Percentiles rank a stretch among this genome's conserved stretches.
These are phyloP conservation scores for Pangasius krempfi DNA, from an alignment of 2,797 vertebrate species.

Conservation along the genomic window DNA sequence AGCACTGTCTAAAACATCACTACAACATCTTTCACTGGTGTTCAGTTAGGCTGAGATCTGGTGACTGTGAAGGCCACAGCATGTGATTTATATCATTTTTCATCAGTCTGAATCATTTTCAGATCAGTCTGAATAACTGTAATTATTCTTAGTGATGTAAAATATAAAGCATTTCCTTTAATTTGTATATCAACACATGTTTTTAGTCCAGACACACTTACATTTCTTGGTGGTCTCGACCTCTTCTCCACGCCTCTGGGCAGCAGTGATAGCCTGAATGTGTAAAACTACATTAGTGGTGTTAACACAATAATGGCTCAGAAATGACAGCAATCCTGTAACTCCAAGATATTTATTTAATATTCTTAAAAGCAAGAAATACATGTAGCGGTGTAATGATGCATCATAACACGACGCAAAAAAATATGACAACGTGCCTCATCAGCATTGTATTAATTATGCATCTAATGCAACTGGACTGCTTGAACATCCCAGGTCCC, in stretches of 20 bases:
- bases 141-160: not conserved
- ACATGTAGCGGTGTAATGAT: not conserved
- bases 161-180: not conserved
- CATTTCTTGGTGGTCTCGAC: slow-evolving; percentile 95
- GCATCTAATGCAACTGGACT: not conserved
- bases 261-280: slow-evolving; percentile 83
- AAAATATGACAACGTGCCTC: not conserved
- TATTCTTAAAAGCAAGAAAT: not conserved
- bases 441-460: not conserved
- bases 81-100: not conserved
- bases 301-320: not conserved
- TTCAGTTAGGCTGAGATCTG: not conserved
- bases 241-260: slow-evolving; percentile 89
- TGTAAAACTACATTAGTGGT: not conserved
- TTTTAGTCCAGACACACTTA: slow-evolving; percentile 63
- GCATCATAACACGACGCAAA: not conserved
- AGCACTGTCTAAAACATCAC: not conserved
- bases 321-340: not conserved
- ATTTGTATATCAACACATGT: not conserved
- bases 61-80: not conserved
- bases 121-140: not conserved
- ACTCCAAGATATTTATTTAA: not conserved
- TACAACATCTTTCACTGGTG: not conserved
- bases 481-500: not conserved
- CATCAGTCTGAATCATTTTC: too few relatives aligned